phyloP scores from a whole-genome alignment of 2,797 vertebrate species.

The Delichon dasypus region DNA sequence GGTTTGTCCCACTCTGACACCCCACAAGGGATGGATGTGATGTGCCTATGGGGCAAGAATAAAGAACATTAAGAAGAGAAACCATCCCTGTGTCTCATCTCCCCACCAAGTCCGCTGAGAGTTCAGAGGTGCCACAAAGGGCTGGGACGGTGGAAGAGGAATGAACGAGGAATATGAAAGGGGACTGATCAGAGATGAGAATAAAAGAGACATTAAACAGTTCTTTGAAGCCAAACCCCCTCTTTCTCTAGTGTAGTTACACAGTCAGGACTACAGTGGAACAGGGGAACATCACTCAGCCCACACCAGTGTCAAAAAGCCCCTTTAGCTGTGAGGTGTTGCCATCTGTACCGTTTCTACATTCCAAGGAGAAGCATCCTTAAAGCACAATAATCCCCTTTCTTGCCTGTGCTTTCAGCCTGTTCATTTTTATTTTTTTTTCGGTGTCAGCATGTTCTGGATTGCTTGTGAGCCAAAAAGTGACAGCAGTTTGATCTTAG shows the following conservation, averaged over 20 bases:
- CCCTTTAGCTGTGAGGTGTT: not conserved
- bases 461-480: not conserved
- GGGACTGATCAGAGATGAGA: not conserved
- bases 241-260: not conserved
- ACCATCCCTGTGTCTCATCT: not conserved
- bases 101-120: not conserved
- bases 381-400: not conserved
- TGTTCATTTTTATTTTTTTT: not conserved
- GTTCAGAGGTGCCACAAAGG: not conserved
- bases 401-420: not conserved
- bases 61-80: not conserved
- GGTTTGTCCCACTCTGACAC: not conserved
- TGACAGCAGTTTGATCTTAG: constrained; percentile 17
- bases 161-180: not conserved
- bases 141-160: not conserved
- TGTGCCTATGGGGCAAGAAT: not conserved
- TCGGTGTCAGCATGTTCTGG: constrained; percentile 10
- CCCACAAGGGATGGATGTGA: not conserved
- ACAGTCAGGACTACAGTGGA: not conserved
- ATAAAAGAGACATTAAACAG: not conserved
- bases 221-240: not conserved
- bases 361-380: not conserved
- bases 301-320: not conserved
- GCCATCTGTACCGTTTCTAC: not conserved
- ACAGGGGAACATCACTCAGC: not conserved